Evolutionary conservation across 1,140 invertebrate genomes (phyloP).

Genomic region (Antheraea pernyi): DNA sequence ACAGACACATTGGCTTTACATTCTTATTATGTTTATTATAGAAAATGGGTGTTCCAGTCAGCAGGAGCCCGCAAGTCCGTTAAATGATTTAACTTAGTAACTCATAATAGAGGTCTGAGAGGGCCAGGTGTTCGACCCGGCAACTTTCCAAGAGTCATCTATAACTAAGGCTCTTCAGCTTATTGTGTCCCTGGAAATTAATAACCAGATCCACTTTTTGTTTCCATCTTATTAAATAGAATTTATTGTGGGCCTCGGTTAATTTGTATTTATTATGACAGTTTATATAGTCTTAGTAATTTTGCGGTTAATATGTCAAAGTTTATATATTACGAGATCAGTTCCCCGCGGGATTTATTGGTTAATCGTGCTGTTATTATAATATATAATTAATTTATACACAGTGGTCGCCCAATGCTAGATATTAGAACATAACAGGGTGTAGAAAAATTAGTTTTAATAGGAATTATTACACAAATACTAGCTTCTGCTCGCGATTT

Average conservation of each 20-base stretch:
- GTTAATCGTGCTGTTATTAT: no score
- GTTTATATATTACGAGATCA: no score
- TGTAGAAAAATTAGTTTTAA: no score
- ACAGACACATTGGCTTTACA: no score
- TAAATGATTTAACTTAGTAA: slow-evolving; percentile 18
- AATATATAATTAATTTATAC: no score
- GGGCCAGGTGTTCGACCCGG: slow-evolving; percentile 34
- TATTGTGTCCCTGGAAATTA: slow-evolving; percentile 41
- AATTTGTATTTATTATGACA: slow-evolving; percentile 3
- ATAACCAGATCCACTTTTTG: slow-evolving; percentile 42
- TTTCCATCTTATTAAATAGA: slow-evolving; percentile 41
- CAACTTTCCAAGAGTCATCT: slow-evolving; percentile 38
- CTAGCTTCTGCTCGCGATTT: no score
- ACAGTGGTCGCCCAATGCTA: no score
- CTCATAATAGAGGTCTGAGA: slow-evolving; percentile 22
- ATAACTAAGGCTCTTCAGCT: slow-evolving; percentile 35
- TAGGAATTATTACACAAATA: no score
- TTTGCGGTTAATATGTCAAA: neutral
- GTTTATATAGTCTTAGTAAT: neutral
- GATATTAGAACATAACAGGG: no score
- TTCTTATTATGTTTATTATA: no score
- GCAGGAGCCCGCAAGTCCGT: neutral
- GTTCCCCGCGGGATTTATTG: no score
- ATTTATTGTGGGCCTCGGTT: slow-evolving; percentile 8
- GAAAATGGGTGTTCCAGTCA: neutral